Base-by-base conservation (phyloP, 2,888 invertebrate genomes). In the Drosophila pseudotakahashii region DNA sequence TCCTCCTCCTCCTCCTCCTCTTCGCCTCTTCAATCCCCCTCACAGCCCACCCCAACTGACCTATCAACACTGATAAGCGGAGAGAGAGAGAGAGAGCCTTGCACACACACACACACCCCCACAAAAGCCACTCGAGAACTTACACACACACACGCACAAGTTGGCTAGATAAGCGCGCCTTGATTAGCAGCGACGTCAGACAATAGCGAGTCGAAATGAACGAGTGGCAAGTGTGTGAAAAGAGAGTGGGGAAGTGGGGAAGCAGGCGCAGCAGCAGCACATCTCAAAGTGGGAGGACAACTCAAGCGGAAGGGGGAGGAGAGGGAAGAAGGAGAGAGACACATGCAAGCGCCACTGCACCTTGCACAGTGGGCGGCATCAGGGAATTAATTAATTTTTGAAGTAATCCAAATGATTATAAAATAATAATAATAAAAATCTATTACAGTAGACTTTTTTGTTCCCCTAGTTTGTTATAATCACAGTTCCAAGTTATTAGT, bases 91-190 rank as follows among this genome's bases (percentile, higher is more conserved):
- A 39, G 62, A 61, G 64, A 37, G 42, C 47, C 63, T 62, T 62
- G 47, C 53, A 26, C 26, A 45, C 37, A 47, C 41, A 64, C 30
- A 10, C n/a, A n/a, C n/a, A n/a, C n/a, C n/a, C 42, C 19, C 5
- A 42, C 13, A 41, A 45, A 36, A 67, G 47, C 63, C 64, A 83
- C 77, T 80, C 67, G 60, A 71, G 50, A 53, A 62, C 51, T 26
- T 34, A 48, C 32, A 57, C 34, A 48, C 32, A 57, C 34, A 55
- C 32, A 45, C 30, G 10, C 23, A 26, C 14, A 73, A 77, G 76
- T 73, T 80, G 73, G 57, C 81, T 81, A 87, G 83, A 84, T 84
- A 84, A 84, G 83, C 85, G 75, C 73, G 77, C 87, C 77, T 81
- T 84, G 83, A 84, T 84, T 84, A 84, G 89, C 67, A 47, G 39